phyloP scores from a whole-genome alignment of 2,113 vertebrate genomes.

The Entomyzon cyanotis region DNA sequence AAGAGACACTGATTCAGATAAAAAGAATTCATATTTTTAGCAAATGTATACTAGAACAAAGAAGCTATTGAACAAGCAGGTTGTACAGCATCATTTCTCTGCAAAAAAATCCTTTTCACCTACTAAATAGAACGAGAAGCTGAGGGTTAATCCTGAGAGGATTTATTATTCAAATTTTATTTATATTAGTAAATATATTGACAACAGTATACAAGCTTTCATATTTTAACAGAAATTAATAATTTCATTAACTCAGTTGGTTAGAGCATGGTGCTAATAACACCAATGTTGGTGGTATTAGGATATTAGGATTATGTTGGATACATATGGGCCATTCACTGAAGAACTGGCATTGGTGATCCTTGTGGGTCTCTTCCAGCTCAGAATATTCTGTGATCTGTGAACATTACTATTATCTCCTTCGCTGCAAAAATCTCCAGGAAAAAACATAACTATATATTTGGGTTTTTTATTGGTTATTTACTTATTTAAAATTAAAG shows the following conservation, averaged over 20 bases:
- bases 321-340: neutral
- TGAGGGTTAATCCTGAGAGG: neutral
- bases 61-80: neutral
- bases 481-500: neutral
- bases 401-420: neutral
- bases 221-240: neutral
- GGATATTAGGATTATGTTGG: too few relatives aligned
- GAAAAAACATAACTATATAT: neutral
- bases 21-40: neutral
- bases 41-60: neutral
- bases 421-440: neutral
- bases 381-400: neutral
- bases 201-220: neutral
- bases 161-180: neutral
- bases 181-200: neutral
- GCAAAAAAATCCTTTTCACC: neutral
- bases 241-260: neutral
- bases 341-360: neutral
- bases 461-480: neutral
- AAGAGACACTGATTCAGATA: neutral
- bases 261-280: neutral
- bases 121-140: neutral
- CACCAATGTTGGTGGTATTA: neutral
- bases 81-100: neutral
- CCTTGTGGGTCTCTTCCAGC: neutral